Evolutionary conservation across 2,113 vertebrate species (phyloP).

Genomic region (Myrmecophaga tridactyla): DNA sequence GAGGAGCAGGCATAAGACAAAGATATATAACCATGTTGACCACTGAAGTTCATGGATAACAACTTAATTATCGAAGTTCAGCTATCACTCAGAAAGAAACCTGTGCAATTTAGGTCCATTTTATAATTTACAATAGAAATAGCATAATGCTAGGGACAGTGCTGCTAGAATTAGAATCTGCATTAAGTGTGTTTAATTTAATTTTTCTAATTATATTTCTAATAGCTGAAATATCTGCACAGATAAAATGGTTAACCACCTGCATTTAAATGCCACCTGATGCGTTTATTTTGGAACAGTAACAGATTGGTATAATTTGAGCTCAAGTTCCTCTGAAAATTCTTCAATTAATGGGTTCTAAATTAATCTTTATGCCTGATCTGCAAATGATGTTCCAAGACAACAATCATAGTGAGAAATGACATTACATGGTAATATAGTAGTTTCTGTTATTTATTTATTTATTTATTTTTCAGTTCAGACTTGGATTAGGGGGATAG

Average conservation of each 20-base stretch:
- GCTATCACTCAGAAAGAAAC: conserved; percentile 84
- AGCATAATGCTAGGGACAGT: conserved; percentile 80
- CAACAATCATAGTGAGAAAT: conserved; percentile 37
- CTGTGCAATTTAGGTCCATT: conserved; percentile 74
- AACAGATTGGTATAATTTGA: conserved; percentile 83
- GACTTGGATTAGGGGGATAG: neutral
- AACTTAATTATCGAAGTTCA: conserved; percentile 86
- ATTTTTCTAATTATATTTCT: conserved; percentile 89
- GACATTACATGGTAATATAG: neutral
- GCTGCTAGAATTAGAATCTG: conserved; percentile 77
- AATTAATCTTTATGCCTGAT: conserved; percentile 75
- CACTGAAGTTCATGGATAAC: conserved; percentile 86
- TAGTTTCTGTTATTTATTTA: neutral
- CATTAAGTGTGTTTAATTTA: conserved; percentile 85
- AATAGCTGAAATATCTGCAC: conserved; percentile 84
- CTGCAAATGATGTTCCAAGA: conserved; percentile 46
- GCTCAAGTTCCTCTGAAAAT: conserved; percentile 78
- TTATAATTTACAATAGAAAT: conserved; percentile 81
- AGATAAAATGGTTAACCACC: conserved; percentile 85
- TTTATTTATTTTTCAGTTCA: conserved; percentile 6
- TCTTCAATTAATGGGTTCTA: conserved; percentile 78
- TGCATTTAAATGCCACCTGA: conserved; percentile 87
- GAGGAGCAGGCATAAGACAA: conserved; percentile 80
- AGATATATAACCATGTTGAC: conserved; percentile 84
- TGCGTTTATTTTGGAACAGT: conserved; percentile 86